Conservation (phyloP, 2,797 vertebrate species). For the Corythornis leucogaster region DNA sequence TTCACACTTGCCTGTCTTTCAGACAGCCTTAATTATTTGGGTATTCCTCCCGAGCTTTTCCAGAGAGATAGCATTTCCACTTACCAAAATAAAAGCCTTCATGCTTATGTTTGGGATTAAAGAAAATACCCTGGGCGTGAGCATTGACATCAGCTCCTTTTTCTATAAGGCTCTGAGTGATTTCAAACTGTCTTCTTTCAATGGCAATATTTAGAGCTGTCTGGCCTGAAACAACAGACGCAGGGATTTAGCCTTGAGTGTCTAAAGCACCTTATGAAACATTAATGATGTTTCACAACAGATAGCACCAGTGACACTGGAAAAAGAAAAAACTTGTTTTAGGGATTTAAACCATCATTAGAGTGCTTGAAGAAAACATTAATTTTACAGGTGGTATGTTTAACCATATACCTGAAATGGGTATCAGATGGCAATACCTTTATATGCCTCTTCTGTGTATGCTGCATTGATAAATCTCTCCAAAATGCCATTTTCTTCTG, state of each 20-base stretch:
- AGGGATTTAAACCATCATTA: not conserved
- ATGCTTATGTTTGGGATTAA: conserved; percentile 81
- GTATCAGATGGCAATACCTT: conserved; percentile 67
- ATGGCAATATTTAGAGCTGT: conserved; percentile 85
- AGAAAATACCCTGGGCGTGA: conserved; percentile 80
- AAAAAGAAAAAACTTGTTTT: not conserved
- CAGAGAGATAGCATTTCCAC: not conserved
- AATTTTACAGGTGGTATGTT: not conserved
- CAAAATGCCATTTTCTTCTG: conserved; percentile 79
- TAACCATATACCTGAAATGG: not conserved
- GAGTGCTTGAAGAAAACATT: not conserved
- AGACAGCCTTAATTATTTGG: not conserved
- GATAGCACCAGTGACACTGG: not conserved
- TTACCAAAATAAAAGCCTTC: conserved; percentile 86
- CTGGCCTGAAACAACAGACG: conserved; percentile 71
- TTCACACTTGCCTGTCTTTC: not conserved
- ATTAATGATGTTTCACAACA: not conserved
- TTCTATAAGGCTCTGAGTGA: conserved; percentile 77
- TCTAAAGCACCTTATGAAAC: not conserved
- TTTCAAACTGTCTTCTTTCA: conserved; percentile 80
- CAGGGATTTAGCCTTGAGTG: not conserved
- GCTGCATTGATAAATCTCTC: conserved; percentile 80
- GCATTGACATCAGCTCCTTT: conserved; percentile 83
- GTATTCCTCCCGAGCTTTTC: not conserved
- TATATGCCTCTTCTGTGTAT: conserved; percentile 82